Conservation (phyloP, 2,113 vertebrate species). For the Lonchura striata region DNA sequence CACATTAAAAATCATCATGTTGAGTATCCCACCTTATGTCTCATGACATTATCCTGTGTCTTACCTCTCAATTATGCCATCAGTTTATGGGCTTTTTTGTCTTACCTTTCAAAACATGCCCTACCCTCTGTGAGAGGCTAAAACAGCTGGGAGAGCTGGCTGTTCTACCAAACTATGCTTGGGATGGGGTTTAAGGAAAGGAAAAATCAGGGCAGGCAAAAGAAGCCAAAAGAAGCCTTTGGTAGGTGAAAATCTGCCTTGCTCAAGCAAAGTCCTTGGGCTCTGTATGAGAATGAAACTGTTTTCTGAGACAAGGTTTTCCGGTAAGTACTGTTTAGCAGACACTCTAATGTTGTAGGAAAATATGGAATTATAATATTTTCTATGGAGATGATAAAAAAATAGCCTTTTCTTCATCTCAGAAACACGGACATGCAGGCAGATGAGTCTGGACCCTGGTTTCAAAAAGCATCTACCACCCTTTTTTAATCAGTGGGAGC, state of each 20-base stretch:
- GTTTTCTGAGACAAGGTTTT: not conserved
- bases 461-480: not conserved
- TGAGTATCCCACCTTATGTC: not conserved
- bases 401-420: not conserved
- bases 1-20: not conserved
- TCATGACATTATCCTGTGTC: not conserved
- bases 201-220: not conserved
- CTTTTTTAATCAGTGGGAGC: not conserved
- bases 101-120: not conserved
- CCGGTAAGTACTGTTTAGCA: not conserved
- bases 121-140: not conserved
- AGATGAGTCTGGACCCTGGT: not conserved
- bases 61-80: not conserved
- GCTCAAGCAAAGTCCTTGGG: not conserved
- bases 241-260: not conserved
- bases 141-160: not conserved
- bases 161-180: not conserved
- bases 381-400: not conserved
- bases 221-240: not conserved
- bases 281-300: not conserved
- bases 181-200: not conserved
- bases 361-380: not conserved
- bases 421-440: not conserved
- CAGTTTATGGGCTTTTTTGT: not conserved
- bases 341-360: not conserved